A percentile compares a stretch with the other conserved stretches of the same genome.
Evolutionary conservation across 2,888 invertebrate genomes (phyloP).

Genomic region (Tinea trinotella): DNA sequence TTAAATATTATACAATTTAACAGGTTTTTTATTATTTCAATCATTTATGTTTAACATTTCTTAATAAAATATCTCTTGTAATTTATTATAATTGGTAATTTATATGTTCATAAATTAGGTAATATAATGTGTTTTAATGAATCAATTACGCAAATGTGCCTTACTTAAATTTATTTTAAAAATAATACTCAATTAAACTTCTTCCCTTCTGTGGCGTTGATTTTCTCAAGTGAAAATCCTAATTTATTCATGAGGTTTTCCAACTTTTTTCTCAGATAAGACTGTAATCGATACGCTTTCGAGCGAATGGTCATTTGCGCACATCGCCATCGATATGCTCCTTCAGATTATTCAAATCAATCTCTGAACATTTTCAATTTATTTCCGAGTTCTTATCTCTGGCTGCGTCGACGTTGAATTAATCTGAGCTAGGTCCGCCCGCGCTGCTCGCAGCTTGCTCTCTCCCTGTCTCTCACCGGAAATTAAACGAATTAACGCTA

Average conservation of each 20-base stretch:
- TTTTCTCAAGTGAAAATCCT: slow-evolving; percentile 6
- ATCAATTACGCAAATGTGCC: background rate
- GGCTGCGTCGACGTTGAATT: slow-evolving; percentile 68
- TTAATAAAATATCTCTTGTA: too few species aligned
- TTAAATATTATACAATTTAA: too few species aligned
- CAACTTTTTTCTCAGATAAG: slow-evolving; percentile 12
- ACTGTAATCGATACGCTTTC: slow-evolving; percentile 5
- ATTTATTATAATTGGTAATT: too few species aligned
- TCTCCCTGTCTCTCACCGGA: slow-evolving; percentile 59
- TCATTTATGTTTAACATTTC: too few species aligned
- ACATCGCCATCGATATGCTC: slow-evolving; percentile 55
- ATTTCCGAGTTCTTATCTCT: slow-evolving; percentile 71
- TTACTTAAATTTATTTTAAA: background rate
- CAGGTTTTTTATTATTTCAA: too few species aligned
- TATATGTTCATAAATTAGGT: background rate
- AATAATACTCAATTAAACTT: slow-evolving; percentile 13
- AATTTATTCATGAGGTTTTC: slow-evolving; percentile 16
- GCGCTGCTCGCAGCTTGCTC: slow-evolving; percentile 29
- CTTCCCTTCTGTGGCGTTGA: slow-evolving; percentile 10
- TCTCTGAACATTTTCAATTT: slow-evolving; percentile 73
- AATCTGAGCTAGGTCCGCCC: slow-evolving; percentile 60
- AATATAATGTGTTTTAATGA: background rate
- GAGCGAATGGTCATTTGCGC: slow-evolving; percentile 39
- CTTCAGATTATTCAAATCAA: slow-evolving; percentile 70
- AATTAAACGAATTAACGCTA: slow-evolving; percentile 74